Evolutionary conservation across 2,888 invertebrate genomes (phyloP).

Genomic region (Cantharis rustica): DNA sequence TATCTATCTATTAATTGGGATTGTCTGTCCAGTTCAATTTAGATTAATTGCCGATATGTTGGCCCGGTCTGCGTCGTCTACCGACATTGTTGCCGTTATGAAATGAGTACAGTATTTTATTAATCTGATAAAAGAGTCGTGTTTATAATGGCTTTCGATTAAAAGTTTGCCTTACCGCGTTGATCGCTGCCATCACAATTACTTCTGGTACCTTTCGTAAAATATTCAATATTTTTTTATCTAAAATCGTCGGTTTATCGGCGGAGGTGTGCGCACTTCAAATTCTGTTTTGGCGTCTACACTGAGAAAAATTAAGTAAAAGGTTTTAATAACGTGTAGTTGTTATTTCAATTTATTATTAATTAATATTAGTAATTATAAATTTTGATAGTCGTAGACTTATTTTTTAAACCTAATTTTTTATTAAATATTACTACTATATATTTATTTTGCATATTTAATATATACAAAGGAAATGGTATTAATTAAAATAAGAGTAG

Average conservation of each 20-base stretch:
- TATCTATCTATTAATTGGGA: constrained; percentile 50
- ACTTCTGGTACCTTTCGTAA: not conserved
- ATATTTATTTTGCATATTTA: too few species aligned
- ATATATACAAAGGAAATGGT: too few species aligned
- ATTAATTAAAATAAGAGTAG: too few species aligned
- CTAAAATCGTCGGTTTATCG: not conserved
- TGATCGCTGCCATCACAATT: not conserved
- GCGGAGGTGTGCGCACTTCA: not conserved
- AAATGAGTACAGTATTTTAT: constrained; percentile 23
- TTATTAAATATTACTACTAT: too few species aligned
- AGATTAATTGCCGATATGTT: constrained; percentile 54
- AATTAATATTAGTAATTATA: too few species aligned
- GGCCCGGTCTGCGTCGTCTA: constrained; percentile 29
- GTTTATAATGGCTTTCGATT: constrained; percentile 37
- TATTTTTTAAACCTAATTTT: too few species aligned
- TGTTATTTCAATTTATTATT: too few species aligned
- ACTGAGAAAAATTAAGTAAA: too few species aligned
- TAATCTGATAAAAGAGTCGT: constrained; percentile 37
- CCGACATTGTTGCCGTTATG: constrained; percentile 29
- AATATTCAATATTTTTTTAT: not conserved
- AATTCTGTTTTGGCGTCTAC: too few species aligned
- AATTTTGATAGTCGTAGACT: too few species aligned
- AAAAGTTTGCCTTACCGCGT: constrained; percentile 20
- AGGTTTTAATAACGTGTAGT: too few species aligned
- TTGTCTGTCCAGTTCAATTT: constrained; percentile 52